Evolutionary conservation across 2,113 vertebrate species (phyloP), one percentile per base, ranked within the genome.

Genomic region (Rattus rattus): DNA sequence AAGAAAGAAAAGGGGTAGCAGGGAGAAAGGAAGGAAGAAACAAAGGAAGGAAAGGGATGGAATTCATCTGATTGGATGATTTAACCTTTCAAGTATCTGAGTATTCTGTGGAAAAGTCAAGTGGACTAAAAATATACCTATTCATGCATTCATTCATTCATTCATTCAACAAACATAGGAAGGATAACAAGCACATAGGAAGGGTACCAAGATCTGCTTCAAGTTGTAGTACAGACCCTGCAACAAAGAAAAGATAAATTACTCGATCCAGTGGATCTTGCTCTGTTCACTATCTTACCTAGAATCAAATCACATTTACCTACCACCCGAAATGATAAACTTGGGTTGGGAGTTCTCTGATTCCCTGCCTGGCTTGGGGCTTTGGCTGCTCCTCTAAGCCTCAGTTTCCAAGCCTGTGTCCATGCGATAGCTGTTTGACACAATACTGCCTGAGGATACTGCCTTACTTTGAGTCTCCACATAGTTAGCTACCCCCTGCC

Each of bases 171-270:
- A 92, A 73, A 89, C 0, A 47, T 7, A 22, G 0, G 16, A 13
- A 17, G 22, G 22, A 4, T 49, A 7, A 61, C 19, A 5, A 54
- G 11, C 52, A 54, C 52, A 54, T 20, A 52, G 65, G 5, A 12
- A 13, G 43, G 14, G 9, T 56, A 6, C 19, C 8, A 20, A 56
- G 11, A 16, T 36, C 0, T 3, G 2, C n/a, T 30, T 12, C 8
- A 33, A 24, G 5, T 14, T 2, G 2, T 16, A 3, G 7, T 12
- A 6, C 0, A 11, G 54, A 67, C 7, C 3, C 26, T 20, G 6
- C 20, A 28, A 39, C 17, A 16, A 87, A 84, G 24, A 24, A 33
- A n/a, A 59, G 36, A 56, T 26, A 39, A 54, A 81, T 5, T 1
- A 33, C 47, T 47, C 39, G 69, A 43, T 20, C 39, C 75, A 16